Base-by-base conservation (phyloP, 2,113 vertebrate species). In the Nestor notabilis region DNA sequence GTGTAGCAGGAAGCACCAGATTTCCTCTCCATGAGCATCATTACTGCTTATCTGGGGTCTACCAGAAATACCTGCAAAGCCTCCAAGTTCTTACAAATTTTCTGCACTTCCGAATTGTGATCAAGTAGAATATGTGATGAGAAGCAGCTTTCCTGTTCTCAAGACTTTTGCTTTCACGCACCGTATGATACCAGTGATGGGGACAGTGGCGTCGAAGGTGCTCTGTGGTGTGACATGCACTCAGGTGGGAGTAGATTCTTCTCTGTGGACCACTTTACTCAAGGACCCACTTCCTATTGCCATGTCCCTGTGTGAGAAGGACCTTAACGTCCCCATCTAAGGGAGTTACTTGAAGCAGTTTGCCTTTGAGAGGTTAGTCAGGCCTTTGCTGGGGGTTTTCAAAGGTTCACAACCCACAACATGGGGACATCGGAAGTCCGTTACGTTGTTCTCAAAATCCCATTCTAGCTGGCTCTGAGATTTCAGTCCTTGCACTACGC, bases 121-220 rank as follows among this genome's bases (percentile, higher is more conserved):
- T 28, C 52, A 55, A 74, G 21, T 25, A 77, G 64, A 81, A 66
- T 27, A 37, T 46, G 43, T 53, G 60, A 56, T 0, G 1, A 72
- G 76, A 64, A 89, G 43, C 53, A 63, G 50, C 52, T 69, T 79
- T 72, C n/a, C 47, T 35, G 21, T 39, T 39, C 39, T 39, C 8
- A 39, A 63, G 53, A 49, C 44, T 53, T 33, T 52, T 43, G 25
- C 25, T 64, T 83, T 52, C 43, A 47, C 52, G 58, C n/a, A 39
- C 20, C 0, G 0, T 0, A 0, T 33, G 39, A 47, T 47, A 31
- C 25, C 68, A 27, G 29, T 21, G 70, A 71, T 7, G 7, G 33
- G 29, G 18, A 20, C 3, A 2, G 11, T 0, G 1, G 11, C 44
- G 20, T 35, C 53, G 16, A 81, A 31, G 24, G 15, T 1, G 0